phyloP scores from a whole-genome alignment of 2,113 vertebrate species.

The Myotis davidii region DNA sequence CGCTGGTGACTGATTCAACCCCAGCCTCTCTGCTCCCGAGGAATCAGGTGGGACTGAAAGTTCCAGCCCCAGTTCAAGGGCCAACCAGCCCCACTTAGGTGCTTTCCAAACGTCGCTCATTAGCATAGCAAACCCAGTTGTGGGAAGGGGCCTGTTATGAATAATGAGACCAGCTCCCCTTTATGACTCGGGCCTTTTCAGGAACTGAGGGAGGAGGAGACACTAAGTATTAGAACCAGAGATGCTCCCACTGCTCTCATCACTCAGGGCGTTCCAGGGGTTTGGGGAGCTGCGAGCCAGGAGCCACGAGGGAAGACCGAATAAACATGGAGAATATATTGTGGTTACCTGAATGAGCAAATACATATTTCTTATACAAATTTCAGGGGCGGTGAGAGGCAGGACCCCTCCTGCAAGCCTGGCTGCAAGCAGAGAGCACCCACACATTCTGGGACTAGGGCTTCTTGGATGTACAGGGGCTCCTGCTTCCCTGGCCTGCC shows the following conservation, averaged over 20 bases:
- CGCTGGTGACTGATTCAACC: not conserved
- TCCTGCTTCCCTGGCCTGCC: not conserved
- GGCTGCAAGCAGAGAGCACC: not conserved
- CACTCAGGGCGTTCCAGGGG: not conserved
- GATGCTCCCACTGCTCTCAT: not conserved
- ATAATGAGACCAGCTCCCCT: not conserved
- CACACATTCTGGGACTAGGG: fast-evolving
- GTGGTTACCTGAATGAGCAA: not conserved
- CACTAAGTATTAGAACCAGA: not conserved
- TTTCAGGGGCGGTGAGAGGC: not conserved
- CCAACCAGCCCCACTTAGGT: not conserved
- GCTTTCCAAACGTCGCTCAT: not conserved
- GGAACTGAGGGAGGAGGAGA: not conserved
- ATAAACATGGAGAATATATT: not conserved
- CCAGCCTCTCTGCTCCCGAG: not conserved
- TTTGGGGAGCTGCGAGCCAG: not conserved
- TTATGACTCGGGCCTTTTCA: not conserved
- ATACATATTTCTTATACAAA: not conserved
- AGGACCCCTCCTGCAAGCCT: not conserved
- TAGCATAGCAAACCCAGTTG: too few species aligned
- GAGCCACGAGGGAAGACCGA: not conserved
- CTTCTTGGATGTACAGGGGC: not conserved
- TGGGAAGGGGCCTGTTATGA: not conserved
- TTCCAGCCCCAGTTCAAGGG: not conserved
- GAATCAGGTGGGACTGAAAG: not conserved